Base-by-base conservation (phyloP, 2,888 invertebrate species). In the Megastigmus dorsalis region DNA sequence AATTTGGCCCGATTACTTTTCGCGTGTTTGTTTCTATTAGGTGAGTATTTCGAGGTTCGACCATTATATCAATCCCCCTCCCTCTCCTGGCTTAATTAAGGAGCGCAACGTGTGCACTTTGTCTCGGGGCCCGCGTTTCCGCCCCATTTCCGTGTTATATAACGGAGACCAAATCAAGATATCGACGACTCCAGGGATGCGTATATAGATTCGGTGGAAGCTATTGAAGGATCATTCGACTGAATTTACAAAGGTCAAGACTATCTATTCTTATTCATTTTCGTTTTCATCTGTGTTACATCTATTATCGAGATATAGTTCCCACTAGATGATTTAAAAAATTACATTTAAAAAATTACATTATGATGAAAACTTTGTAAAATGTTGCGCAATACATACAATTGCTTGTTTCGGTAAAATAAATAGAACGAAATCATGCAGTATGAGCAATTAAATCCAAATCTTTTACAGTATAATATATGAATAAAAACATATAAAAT, bases 21-120 rank as follows among this genome's bases (percentile, higher is more conserved):
- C 38, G 18, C 41, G 60, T 60, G 52, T 66, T 60, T 67, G 26
- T 66, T 73, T 59, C 72, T 48, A 72, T 72, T 66, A 66, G 3
- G 4, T 13, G 33, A 7, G 54, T 15, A 55, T 9, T 52, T 38
- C 18, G 3, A n/a, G n/a, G n/a, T n/a, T n/a, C n/a, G n/a, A n/a
- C 48, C 13, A 48, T 48, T 48, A 48, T 2, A 48, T 52, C 36
- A 13, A 10, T 20, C 18, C n/a, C n/a, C 33, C 7, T 6, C 38
- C 13, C n/a, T 10, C n/a, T n/a, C n/a, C n/a, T n/a, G 13, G 30
- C n/a, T 73, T 60, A 73, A 66, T 73, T 67, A 66, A 52, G 52
- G 33, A 45, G 18, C 30, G 2, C 9, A 13, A 9, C 7, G 43
- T 10, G 15, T 30, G 6, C 62, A 26, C 48, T 48, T 23, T n/a